phyloP scores from a whole-genome alignment of 2,888 invertebrate species.

The Drosophila buzzatii region DNA sequence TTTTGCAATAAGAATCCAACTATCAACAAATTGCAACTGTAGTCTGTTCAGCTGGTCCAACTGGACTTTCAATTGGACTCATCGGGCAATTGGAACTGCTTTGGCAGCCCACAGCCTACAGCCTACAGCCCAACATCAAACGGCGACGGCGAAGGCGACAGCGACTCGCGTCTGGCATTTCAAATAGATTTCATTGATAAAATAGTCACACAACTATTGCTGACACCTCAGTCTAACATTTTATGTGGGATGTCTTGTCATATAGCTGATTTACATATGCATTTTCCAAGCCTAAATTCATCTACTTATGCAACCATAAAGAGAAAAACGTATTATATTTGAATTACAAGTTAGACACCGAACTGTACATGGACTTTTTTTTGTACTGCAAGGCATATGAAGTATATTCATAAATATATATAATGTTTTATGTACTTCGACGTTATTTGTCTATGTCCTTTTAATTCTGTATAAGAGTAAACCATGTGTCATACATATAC shows the following conservation, averaged over 20 bases:
- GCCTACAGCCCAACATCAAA: neutral
- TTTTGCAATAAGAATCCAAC: neutral
- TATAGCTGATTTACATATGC: constrained; percentile 38
- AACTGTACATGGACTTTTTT: neutral
- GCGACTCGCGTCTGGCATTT: constrained; percentile 48
- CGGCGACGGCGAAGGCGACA: neutral
- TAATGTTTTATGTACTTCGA: neutral
- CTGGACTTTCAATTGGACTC: constrained; percentile 1
- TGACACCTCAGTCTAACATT: constrained; percentile 27
- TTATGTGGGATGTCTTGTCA: constrained; percentile 23
- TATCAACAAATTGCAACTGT: constrained; percentile 11
- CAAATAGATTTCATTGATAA: constrained; percentile 56
- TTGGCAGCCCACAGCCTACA: constrained; percentile 28
- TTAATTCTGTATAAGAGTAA: neutral
- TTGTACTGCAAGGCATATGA: neutral
- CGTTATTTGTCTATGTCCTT: neutral
- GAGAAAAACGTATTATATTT: constrained; percentile 4
- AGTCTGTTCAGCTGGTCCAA: neutral
- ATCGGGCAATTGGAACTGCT: constrained; percentile 28
- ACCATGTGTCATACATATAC: constrained; percentile 8
- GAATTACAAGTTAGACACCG: constrained; percentile 1
- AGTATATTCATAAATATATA: neutral
- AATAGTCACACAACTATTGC: constrained; percentile 37
- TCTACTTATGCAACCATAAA: constrained; percentile 35
- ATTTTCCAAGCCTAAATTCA: constrained; percentile 23